Conservation (phyloP, 2,888 invertebrate genomes). For the Lithophane socia region DNA sequence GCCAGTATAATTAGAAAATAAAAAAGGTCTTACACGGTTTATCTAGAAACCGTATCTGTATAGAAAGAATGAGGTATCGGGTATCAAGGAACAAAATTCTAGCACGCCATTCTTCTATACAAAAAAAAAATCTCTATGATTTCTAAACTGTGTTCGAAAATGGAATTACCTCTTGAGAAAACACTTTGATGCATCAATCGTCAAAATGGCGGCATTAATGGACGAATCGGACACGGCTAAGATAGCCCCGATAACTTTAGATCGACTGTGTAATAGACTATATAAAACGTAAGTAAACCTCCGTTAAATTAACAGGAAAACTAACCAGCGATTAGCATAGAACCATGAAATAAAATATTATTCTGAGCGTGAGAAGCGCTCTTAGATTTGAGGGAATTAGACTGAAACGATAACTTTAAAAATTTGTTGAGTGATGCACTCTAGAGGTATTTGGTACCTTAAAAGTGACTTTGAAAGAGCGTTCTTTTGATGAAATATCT, state of each 20-base stretch:
- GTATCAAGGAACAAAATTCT: conserved; percentile 13
- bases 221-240: conserved; percentile 41
- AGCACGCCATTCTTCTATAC: conserved; percentile 22
- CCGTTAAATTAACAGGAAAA: conserved; percentile 54
- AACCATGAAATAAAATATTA: conserved; percentile 52
- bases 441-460: conserved; percentile 3
- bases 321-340: conserved; percentile 30
- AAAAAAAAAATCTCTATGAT: neutral
- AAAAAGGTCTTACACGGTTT: conserved; percentile 50
- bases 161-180: conserved; percentile 22
- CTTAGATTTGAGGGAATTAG: conserved; percentile 19
- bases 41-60: conserved; percentile 47
- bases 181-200: conserved; percentile 39
- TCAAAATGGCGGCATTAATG: conserved; percentile 43
- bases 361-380: conserved; percentile 52
- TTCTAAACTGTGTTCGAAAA: conserved; percentile 11
- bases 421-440: neutral
- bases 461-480: neutral
- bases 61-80: conserved; percentile 16
- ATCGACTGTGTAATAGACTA: conserved; percentile 44
- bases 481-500: neutral
- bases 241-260: conserved; percentile 28
- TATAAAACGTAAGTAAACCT: conserved; percentile 48
- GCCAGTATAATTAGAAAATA: conserved; percentile 56
- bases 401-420: conserved; percentile 33